Evolutionary conservation across 2,113 vertebrate genomes (phyloP).

Genomic region (Aleadryas rufinucha): DNA sequence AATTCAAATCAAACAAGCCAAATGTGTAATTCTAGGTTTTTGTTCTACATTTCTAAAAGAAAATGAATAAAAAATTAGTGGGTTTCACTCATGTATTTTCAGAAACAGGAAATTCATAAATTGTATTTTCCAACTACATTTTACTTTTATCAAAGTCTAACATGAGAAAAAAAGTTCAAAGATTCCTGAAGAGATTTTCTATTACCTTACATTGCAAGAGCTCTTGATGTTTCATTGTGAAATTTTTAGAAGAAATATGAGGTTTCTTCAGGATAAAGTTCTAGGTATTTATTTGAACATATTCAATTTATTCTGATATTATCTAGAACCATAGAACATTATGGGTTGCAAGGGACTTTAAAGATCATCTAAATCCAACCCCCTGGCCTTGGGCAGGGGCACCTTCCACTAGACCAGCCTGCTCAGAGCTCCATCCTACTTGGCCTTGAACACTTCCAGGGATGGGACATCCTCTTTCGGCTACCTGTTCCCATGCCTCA

Average conservation of each 20-base stretch:
- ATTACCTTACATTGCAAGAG: not conserved
- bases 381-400: accelerated
- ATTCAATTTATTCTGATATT: not conserved
- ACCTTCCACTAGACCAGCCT: not conserved
- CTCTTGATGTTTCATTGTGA: not conserved
- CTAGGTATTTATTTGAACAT: not conserved
- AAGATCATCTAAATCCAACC: not conserved
- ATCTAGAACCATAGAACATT: not conserved
- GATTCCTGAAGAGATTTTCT: not conserved
- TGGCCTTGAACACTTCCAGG: not conserved
- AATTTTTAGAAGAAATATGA: not conserved
- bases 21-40: not conserved
- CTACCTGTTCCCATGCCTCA: not conserved
- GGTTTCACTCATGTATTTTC: not conserved
- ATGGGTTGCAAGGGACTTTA: not conserved
- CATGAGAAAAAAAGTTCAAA: not conserved
- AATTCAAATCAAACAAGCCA: not conserved
- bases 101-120: not conserved
- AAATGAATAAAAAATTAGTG: not conserved
- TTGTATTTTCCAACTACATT: not conserved
- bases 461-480: not conserved
- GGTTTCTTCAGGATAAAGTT: not conserved
- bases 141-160: not conserved
- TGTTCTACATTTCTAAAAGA: not conserved
- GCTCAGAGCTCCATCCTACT: too few relatives aligned